Conservation (phyloP, 2,113 vertebrate genomes). For the Oceanites oceanicus region DNA sequence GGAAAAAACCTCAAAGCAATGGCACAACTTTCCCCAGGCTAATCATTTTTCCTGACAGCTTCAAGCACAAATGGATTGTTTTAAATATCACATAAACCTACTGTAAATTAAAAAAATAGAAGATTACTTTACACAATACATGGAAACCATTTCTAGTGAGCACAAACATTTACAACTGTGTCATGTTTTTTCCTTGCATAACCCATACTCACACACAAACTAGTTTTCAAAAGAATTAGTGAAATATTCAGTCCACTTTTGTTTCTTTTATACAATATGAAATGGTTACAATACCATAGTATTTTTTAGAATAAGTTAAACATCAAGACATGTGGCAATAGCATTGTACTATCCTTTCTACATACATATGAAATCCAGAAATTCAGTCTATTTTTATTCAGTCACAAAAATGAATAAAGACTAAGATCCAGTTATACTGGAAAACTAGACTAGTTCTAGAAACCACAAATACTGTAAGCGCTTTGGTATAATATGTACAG, state of each 20-base stretch:
- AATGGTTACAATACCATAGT: conserved; percentile 40
- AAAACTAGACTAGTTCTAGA: conserved; percentile 40
- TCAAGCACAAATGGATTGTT: conserved; percentile 31
- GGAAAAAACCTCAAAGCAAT: not conserved
- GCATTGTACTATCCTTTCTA: conserved; percentile 61
- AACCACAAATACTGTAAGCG: conserved; percentile 58
- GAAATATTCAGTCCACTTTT: conserved; percentile 53
- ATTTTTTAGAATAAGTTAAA: conserved; percentile 79
- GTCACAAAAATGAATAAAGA: conserved; percentile 55
- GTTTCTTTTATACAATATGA: conserved; percentile 52
- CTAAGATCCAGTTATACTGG: conserved; percentile 57
- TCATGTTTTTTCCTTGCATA: conserved; percentile 29
- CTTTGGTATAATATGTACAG: conserved; percentile 57
- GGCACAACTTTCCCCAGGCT: not conserved
- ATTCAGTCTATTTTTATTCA: conserved; percentile 44
- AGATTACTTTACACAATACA: conserved; percentile 48
- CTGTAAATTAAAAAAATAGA: conserved; percentile 62
- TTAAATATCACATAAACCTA: conserved; percentile 60
- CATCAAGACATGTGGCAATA: conserved; percentile 63
- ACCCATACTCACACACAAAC: conserved; percentile 43
- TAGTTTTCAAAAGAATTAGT: conserved; percentile 51
- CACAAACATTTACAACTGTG: conserved; percentile 57
- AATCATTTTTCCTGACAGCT: conserved; percentile 13
- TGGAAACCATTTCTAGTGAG: conserved; percentile 37
- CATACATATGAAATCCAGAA: conserved; percentile 42